These are phyloP conservation scores for Aegithalos caudatus DNA, from an alignment of 2,113 vertebrate genomes.

Conservation along the genomic window DNA sequence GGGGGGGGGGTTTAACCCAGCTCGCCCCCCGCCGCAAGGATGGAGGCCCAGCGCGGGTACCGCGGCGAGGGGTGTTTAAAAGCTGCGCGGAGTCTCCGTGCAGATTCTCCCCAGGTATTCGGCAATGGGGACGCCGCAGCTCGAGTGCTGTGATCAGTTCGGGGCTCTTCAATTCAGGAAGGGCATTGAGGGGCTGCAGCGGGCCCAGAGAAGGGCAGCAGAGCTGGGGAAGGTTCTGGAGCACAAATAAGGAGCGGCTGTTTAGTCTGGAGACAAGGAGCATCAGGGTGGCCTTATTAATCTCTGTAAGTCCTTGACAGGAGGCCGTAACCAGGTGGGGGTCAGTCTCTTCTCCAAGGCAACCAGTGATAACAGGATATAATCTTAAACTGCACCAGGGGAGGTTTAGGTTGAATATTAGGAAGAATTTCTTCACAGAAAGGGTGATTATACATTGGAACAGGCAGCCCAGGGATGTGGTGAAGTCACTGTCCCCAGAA, in stretches of 20 bases:
- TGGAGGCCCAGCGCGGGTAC: neutral
- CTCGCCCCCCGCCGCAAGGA: neutral
- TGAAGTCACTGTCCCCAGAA: neutral
- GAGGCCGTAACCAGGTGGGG: neutral
- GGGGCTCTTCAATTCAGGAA: neutral
- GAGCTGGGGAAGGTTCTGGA: neutral
- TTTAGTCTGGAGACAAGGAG: neutral
- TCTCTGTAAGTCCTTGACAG: neutral
- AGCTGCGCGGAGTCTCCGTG: neutral
- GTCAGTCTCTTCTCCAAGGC: neutral
- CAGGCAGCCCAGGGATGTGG: neutral
- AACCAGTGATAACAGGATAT: neutral
- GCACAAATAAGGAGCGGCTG: fast-evolving
- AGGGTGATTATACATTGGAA: neutral
- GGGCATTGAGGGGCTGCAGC: neutral
- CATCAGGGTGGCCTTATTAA: neutral
- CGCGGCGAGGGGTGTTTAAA: neutral
- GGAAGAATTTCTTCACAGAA: neutral
- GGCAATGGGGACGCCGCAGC: neutral
- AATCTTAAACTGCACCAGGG: neutral
- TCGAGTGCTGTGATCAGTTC: neutral
- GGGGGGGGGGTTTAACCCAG: neutral
- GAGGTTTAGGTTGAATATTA: neutral
- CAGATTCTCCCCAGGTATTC: neutral
- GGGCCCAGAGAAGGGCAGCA: neutral